Evolutionary conservation across 1,140 invertebrate genomes (phyloP), one percentile per base, ranked within the genome.

Genomic region (Calephelis nemesis): DNA sequence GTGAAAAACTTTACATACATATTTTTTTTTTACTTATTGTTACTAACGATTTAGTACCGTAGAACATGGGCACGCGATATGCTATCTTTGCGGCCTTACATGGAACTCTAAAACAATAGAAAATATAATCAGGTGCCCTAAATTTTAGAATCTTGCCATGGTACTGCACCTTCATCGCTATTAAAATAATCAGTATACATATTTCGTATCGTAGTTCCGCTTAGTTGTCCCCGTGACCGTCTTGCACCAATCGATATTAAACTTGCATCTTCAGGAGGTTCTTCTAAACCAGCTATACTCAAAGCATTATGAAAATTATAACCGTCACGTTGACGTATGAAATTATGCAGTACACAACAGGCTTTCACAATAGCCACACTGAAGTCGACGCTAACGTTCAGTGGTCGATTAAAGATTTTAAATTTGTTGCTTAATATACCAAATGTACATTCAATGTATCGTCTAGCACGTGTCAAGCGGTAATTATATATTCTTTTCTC

Each of bases 261-360:
- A 60, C 54, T 62, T 62, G 39, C 60, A 42, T 62, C 19, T 62
- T 62, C 60, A 60, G 54, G 54, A 60, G 15, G n/a, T 5, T 60
- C 54, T 60, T 60, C 54, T 19, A 30, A 62, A 63, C 45, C 45
- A 47, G 42, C 62, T 63, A 48, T 45, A 63, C 42, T 63, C 45
- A 63, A 47, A 47, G 62, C 3, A 63, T 63, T 6, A 45, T 19
- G 42, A 47, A 47, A 63, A 63, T 48, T 47, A 58, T 60, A 64
- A 47, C 63, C 63, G 10, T 69, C 68, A 12, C 68, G 40, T 47
- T 58, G 13, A 58, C 68, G 48, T 54, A 69, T 64, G 60, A 71
- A 74, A 67, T 74, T 74, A 65, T 74, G 73, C 67, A 74, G 42
- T 64, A 74, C 70, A 69, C 69, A 71, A 65, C 69, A 74, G 12